phyloP scores from a whole-genome alignment of 2,113 vertebrate genomes.

The Calonectris borealis region DNA sequence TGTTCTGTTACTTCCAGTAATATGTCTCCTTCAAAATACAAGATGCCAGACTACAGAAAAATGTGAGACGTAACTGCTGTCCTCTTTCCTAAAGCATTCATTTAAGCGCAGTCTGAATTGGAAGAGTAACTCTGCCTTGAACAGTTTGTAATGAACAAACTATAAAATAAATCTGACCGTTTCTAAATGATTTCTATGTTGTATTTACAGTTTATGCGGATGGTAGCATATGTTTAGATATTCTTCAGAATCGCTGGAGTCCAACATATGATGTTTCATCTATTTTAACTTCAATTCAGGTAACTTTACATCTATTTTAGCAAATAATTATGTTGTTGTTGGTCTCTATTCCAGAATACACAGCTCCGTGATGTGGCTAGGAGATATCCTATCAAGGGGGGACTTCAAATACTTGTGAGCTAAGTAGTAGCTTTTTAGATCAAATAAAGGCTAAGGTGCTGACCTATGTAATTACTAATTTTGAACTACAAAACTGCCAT shows the following conservation, averaged over 20 bases:
- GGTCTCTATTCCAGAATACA: neutral
- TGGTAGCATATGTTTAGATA: constrained; percentile 99
- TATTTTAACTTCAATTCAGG: constrained; percentile 99
- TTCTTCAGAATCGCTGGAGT: constrained; percentile 99
- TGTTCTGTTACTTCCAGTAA: neutral
- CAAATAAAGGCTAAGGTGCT: neutral
- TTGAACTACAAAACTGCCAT: neutral
- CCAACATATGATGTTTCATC: constrained; percentile 98
- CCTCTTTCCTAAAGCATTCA: neutral
- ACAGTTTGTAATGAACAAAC: neutral
- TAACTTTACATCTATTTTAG: constrained; percentile 42
- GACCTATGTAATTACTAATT: neutral
- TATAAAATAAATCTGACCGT: neutral
- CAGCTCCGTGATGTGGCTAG: neutral
- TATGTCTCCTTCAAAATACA: neutral
- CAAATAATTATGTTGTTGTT: neutral
- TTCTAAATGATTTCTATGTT: constrained; percentile 24
- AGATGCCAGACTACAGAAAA: neutral
- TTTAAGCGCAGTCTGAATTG: neutral
- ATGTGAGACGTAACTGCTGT: neutral
- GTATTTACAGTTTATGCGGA: constrained; percentile 91
- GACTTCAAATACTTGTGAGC: neutral
- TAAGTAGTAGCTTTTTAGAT: neutral
- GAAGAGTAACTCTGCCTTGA: neutral
- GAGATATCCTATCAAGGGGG: neutral